A percentile compares a stretch with the other conserved stretches of the same genome.
Evolutionary conservation across 2,888 invertebrate genomes (phyloP).

Genomic region (Scotopteryx bipunctaria): DNA sequence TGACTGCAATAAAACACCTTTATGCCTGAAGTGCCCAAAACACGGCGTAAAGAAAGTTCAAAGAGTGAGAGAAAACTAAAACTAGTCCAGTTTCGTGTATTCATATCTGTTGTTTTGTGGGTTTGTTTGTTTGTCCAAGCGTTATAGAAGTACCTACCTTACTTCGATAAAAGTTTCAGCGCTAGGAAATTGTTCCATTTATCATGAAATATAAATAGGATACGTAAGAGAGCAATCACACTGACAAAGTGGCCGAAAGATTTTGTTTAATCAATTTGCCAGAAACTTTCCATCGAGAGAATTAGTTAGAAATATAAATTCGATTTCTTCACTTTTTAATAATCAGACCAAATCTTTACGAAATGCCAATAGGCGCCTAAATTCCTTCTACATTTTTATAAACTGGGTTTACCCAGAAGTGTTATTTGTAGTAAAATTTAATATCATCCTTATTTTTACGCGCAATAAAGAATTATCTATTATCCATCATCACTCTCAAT

Average conservation of each 20-base stretch:
- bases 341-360: too few species aligned
- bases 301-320: not conserved
- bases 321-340: not conserved
- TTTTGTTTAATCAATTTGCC: not conserved
- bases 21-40: not conserved
- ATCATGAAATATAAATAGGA: not conserved
- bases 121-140: slow-evolving; percentile 5
- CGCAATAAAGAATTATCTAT: too few species aligned
- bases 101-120: slow-evolving; percentile 1
- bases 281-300: not conserved
- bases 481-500: too few species aligned
- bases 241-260: not conserved
- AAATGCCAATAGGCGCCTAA: too few species aligned
- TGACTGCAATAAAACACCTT: not conserved
- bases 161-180: not conserved
- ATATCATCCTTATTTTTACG: too few species aligned
- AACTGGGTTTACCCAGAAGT: too few species aligned
- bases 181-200: not conserved
- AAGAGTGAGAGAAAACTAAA: not conserved
- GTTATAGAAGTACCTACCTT: not conserved
- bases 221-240: not conserved
- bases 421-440: too few species aligned
- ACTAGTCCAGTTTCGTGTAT: not conserved
- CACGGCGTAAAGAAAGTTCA: slow-evolving; percentile 1
- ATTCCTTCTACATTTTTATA: too few species aligned